Percentiles rank a stretch among this genome's conserved stretches.
phyloP scores from a whole-genome alignment of 2,113 vertebrate species.

The Sebastes fasciatus region DNA sequence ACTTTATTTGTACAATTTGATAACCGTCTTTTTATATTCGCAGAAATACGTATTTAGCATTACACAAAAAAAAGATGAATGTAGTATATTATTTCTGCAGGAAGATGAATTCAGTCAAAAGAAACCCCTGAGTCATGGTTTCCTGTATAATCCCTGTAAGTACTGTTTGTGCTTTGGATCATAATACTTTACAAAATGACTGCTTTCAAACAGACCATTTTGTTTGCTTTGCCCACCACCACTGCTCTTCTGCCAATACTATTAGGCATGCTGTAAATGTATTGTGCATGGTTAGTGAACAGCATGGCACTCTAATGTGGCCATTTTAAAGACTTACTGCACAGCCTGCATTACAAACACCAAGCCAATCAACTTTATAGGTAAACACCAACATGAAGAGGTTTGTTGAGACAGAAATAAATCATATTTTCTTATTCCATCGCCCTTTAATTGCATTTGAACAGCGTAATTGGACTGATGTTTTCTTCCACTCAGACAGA shows the following conservation, averaged over 20 bases:
- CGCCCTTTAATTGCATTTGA: slow-evolving; percentile 10
- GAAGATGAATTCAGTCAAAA: slow-evolving; percentile 13
- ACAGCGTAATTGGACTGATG: slow-evolving; percentile 55
- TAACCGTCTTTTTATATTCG: neutral
- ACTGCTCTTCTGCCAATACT: slow-evolving; percentile 43
- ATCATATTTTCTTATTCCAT: slow-evolving; percentile 26
- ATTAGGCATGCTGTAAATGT: slow-evolving; percentile 50
- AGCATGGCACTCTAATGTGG: slow-evolving; percentile 34
- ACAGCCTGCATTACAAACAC: slow-evolving; percentile 25
- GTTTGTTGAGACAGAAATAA: slow-evolving; percentile 12
- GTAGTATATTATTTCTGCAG: slow-evolving; percentile 13
- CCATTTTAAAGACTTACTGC: slow-evolving; percentile 31
- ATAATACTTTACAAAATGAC: slow-evolving; percentile 20
- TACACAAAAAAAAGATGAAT: slow-evolving; percentile 13
- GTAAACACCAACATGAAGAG: slow-evolving; percentile 2
- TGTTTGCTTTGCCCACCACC: slow-evolving; percentile 47
- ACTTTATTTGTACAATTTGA: slow-evolving; percentile 12
- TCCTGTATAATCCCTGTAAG: slow-evolving; percentile 28
- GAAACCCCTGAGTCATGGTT: slow-evolving; percentile 46
- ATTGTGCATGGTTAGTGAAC: slow-evolving; percentile 44
- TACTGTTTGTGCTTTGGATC: slow-evolving; percentile 12
- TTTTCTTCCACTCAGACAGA: slow-evolving; percentile 61
- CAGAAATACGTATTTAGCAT: slow-evolving; percentile 18
- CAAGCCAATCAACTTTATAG: slow-evolving; percentile 2
- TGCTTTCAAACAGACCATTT: slow-evolving; percentile 37